Base-by-base conservation (phyloP, 2,113 vertebrate genomes). In the Atractosteus spatula region DNA sequence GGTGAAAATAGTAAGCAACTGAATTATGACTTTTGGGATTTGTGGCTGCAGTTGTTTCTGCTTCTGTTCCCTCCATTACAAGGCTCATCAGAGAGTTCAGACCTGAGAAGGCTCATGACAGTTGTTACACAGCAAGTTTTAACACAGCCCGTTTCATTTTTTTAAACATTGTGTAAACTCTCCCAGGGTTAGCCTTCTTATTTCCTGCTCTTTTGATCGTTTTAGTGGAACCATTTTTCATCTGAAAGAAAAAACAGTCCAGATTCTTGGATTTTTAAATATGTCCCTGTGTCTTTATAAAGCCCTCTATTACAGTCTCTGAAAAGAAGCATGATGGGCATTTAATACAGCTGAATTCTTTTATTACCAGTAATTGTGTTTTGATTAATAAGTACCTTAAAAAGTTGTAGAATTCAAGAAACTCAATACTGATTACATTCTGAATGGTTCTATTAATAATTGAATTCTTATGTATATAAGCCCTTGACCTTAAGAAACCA, bases 161-260 rank as follows among this genome's bases (percentile, higher is more conserved):
- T 55, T 66, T 11, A 10, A 8, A 13, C 64, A 72, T 67, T 66
- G 42, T 56, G 55, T 64, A 51, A 41, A 66, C 41, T 66, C 71
- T 29, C 71, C 17, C 71, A 42, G 64, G 54, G 63, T 29, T 57
- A 66, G 67, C 67, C 67, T 16, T 16, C 54, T 62, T 42, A 71
- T 72, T 72, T 72, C 71, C 64, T 16, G 42, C 41, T 68, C 69
- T 61, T 81, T 81, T 81, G 76, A 80, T 80, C 65, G 72, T 44
- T 67, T 42, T 57, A 77, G 56, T 44, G 13, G 47, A 55, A 55
- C 55, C 11, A 71, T 62, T 66, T 54, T 56, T 76, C 66, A 76
- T 73, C 69, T 29, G 41, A 69, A 59, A 56, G 29, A 62, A 64
- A 55, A 62, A 42, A 55, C 54, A 66, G 47, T 47, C 55, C 70